Conservation (phyloP, 2,888 invertebrate genomes). For the Meiosimyza platycephala region DNA sequence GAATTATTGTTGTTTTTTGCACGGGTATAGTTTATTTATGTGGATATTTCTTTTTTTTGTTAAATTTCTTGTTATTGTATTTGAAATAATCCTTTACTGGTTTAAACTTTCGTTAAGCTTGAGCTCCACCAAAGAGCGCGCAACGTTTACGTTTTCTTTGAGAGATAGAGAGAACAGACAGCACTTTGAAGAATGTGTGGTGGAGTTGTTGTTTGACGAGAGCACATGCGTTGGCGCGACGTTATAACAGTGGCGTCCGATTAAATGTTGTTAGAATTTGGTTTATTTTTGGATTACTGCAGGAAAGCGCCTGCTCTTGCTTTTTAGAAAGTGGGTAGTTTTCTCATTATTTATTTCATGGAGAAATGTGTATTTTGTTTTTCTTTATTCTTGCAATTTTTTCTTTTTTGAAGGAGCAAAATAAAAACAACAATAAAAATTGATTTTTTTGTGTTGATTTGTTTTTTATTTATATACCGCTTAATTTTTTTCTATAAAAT, state of each 20-base stretch:
- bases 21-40: slow-evolving; percentile 2
- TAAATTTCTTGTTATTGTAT: background rate
- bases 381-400: background rate
- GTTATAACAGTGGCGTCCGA: slow-evolving; percentile 7
- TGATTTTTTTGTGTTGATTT: slow-evolving; percentile 10
- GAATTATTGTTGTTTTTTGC: slow-evolving; percentile 1
- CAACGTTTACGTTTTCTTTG: background rate
- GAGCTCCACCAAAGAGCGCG: slow-evolving; percentile 8
- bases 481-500: no score
- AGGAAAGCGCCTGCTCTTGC: background rate
- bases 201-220: no score
- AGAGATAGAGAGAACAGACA: background rate
- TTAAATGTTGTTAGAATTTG: background rate
- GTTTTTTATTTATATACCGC: background rate
- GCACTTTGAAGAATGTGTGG: background rate
- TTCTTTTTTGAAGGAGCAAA: background rate
- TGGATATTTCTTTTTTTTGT: background rate
- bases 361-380: background rate
- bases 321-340: background rate
- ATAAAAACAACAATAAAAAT: slow-evolving; percentile 17
- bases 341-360: background rate
- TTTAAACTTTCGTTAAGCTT: slow-evolving; percentile 4
- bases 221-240: no score
- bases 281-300: background rate
- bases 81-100: slow-evolving; percentile 16